phyloP scores from a whole-genome alignment of 2,113 vertebrate species.

The Megaleporinus macrocephalus region DNA sequence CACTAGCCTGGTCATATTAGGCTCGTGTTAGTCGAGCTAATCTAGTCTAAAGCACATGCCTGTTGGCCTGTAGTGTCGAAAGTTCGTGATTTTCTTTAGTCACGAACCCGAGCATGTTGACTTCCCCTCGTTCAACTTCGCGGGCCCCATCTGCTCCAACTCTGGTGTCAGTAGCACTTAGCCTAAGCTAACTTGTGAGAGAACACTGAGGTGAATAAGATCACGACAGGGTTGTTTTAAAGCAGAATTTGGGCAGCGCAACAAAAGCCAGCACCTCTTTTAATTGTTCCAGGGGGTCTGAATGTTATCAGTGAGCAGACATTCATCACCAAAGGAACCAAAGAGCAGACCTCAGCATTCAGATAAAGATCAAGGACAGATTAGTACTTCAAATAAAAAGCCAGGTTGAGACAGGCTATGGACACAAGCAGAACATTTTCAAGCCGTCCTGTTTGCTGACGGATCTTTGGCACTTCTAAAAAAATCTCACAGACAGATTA shows the following conservation, averaged over 20 bases:
- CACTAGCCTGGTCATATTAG: neutral
- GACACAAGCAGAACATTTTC: conserved; percentile 2
- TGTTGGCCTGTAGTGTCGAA: neutral
- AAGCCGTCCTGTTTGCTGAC: conserved; percentile 16
- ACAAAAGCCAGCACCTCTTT: conserved; percentile 66
- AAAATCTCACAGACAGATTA: neutral
- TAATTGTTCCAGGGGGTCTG: conserved; percentile 69
- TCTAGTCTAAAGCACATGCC: conserved; percentile 14
- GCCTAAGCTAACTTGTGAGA: conserved; percentile 24
- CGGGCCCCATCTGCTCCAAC: conserved; percentile 34
- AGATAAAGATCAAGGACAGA: conserved; percentile 91
- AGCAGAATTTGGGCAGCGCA: conserved; percentile 60
- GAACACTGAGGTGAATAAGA: conserved; percentile 50
- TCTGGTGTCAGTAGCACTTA: conserved; percentile 31
- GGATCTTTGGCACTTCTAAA: conserved; percentile 16
- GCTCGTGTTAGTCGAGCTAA: conserved; percentile 5
- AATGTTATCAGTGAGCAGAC: conserved; percentile 68
- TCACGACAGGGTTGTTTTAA: conserved; percentile 59
- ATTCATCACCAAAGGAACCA: conserved; percentile 72
- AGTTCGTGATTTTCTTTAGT: conserved; percentile 22
- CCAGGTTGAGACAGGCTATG: conserved; percentile 42
- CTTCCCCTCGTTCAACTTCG: conserved; percentile 51
- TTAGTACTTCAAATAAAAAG: conserved; percentile 80
- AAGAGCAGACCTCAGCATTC: conserved; percentile 77
- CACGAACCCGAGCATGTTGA: conserved; percentile 28